These are phyloP conservation scores for Zaprionus camerounensis DNA, from an alignment of 1,140 invertebrate genomes.

Conservation along the genomic window DNA sequence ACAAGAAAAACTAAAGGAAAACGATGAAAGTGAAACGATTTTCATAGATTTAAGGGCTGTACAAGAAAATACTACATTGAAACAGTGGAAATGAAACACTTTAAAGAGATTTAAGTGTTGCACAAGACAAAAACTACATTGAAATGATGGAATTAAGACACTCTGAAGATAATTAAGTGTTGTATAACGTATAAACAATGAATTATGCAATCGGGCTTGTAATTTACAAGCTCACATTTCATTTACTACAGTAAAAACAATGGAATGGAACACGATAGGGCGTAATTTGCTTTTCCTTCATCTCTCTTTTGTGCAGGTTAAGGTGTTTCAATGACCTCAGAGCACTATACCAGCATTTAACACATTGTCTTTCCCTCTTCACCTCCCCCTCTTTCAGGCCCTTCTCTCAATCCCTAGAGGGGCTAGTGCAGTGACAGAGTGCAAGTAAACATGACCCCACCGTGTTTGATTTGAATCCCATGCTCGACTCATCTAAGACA, in stretches of 20 bases:
- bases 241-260: too few species aligned
- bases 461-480: conserved; percentile 37
- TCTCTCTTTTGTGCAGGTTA: background rate
- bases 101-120: background rate
- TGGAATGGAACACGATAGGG: background rate
- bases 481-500: background rate
- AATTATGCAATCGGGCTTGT: too few species aligned
- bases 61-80: background rate
- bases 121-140: background rate
- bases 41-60: background rate
- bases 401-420: background rate
- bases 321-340: conserved; percentile 10
- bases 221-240: too few species aligned
- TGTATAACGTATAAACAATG: background rate
- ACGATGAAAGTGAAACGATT: conserved; percentile 8
- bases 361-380: background rate
- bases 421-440: conserved; percentile 21
- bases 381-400: too few species aligned
- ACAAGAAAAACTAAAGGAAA: background rate
- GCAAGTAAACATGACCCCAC: conserved; percentile 40
- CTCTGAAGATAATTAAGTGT: background rate
- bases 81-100: conserved; percentile 16
- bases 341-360: background rate
- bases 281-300: background rate
- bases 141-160: conserved; percentile 14